Percentiles rank a stretch among this genome's conserved stretches.
Conservation (phyloP, 2,113 vertebrate species). For the Mustela nigripes region DNA sequence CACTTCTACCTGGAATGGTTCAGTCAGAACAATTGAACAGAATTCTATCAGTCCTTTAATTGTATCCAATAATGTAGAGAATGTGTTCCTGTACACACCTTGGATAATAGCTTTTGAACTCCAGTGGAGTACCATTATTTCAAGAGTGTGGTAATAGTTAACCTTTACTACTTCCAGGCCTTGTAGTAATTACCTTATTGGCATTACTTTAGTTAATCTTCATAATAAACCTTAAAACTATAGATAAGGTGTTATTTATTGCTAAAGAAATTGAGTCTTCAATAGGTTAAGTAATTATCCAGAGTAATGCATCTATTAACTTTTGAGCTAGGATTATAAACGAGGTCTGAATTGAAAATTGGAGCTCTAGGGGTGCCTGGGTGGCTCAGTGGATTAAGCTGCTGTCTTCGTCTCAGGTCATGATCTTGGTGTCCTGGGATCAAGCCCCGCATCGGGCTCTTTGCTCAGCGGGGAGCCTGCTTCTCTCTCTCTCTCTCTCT, state of each 20-base stretch:
- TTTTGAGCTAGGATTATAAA: slow-evolving; percentile 27
- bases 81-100: neutral
- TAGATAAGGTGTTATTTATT: neutral
- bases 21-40: neutral
- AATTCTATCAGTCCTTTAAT: neutral
- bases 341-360: neutral
- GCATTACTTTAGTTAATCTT: neutral
- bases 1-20: neutral
- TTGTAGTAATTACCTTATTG: neutral
- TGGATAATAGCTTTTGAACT: neutral
- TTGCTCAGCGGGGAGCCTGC: too few species aligned
- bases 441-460: too few species aligned
- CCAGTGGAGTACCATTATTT: neutral
- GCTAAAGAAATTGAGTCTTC: neutral
- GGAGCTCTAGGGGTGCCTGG: neutral
- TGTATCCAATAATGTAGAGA: neutral
- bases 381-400: too few species aligned
- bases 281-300: neutral
- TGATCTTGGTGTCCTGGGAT: too few species aligned
- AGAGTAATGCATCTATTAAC: neutral
- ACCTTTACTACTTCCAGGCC: neutral
- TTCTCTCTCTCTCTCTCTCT: too few species aligned
- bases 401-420: too few species aligned
- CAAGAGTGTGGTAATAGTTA: neutral
- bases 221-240: neutral